Base-by-base conservation (phyloP, 2,888 invertebrate species). In the Arctia plantaginis region DNA sequence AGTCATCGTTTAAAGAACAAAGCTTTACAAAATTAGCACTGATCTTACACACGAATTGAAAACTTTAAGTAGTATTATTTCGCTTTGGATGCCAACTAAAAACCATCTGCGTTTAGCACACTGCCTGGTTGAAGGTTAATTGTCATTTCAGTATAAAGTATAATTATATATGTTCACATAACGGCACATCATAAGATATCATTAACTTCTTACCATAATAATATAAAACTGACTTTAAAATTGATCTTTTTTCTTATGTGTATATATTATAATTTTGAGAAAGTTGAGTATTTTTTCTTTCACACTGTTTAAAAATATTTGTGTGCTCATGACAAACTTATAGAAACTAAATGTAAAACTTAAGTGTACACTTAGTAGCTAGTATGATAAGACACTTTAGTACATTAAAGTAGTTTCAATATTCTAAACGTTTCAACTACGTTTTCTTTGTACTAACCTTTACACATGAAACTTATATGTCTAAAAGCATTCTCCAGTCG, bases 401-500 rank as follows among this genome's bases (percentile, higher is more conserved):
- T 51, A 69, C 55, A 69, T 35, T 62, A 69, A n/a, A 27, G 69
- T 39, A 69, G 18, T 69, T 59, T 33, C 30, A 66, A 30, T 66
- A 44, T 27, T 27, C 18, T 27, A 2, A 41, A 66, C 4, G 18
- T 30, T 44, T 47, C 30, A 47, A 44, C 67, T 67, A 67, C 30
- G 35, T 59, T n/a, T 39, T 27, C 13, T 62, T 59, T 69, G 39
- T 55, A 33, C 39, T 8, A 39, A 20, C 39, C 13, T 62, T 20
- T 10, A 69, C 0, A 59, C 27, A 13, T 12, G 23, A 44, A 69
- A 39, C 62, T n/a, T 44, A 72, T 20, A 39, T 20, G 13, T 73
- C 73, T 41, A 51, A 27, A n/a, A 76, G 70, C 66, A 73, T 67
- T 87, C 96, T 97, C 98, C 98, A 98, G 91, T 98, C 98, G 89